Base-by-base conservation (phyloP, 2,888 invertebrate species). In the Opisthograptis luteolata region DNA sequence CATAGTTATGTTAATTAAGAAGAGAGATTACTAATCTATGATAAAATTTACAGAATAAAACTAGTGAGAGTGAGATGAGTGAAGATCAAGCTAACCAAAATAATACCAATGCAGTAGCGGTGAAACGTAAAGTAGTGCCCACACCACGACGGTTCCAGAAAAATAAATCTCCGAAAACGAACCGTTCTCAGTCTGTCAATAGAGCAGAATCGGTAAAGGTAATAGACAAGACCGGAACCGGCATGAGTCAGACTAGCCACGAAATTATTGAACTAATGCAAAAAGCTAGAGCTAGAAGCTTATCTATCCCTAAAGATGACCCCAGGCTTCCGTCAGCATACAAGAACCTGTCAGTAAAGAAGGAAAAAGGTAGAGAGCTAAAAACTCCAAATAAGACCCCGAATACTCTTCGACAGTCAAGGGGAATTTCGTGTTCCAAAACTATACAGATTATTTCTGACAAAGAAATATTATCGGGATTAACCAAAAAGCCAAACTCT, bases 51-150 rank as follows among this genome's bases (percentile, higher is more conserved):
- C 90, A 91, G 91, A 90, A 76, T 81, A 90, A 89, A 72, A 91
- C 90, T 81, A 91, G 91, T 90, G 91, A 91, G 76, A 91, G 91
- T 87, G 91, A 91, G 75, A 90, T 91, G 91, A 91, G 91, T 82
- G 91, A 91, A 68, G 91, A 91, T 72, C 87, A 84, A 73, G 66
- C 59, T 52, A 72, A 68, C 56, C 80, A 81, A 66, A 79, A 76
- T 56, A 76, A 70, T 66, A 51, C 62, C 49, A 61, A 68, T 59
- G 65, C 70, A 50, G 71, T 70, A 50, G 71, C 70, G 60, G 58
- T 75, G 31, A 87, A 76, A 64, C 87, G 90, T 37, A 91, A 79
- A 72, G 76, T 80, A 36, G 72, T 81, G 44, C 85, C 90, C 25
- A 85, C 82, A 13, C 89, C 90, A 53, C 79, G 88, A 25, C 74